Percentiles rank a stretch among this genome's conserved stretches.
These are phyloP conservation scores for Drosophila navojoa DNA, from an alignment of 1,140 invertebrate species.

Conservation along the genomic window DNA sequence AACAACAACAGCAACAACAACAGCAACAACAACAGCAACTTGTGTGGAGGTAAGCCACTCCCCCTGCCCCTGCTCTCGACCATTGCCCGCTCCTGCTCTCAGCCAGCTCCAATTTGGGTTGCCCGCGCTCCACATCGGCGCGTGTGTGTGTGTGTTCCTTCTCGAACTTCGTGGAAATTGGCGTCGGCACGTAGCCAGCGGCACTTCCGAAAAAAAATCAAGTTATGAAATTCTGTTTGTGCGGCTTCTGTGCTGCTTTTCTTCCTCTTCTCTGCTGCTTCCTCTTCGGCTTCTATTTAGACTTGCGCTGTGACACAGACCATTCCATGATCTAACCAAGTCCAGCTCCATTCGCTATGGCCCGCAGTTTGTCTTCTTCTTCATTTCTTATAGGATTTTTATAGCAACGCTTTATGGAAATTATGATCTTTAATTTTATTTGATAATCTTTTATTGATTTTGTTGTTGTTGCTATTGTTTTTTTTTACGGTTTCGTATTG, in stretches of 20 bases:
- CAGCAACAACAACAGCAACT: slow-evolving; percentile 25
- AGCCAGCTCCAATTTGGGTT: slow-evolving; percentile 3
- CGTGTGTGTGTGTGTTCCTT: not conserved
- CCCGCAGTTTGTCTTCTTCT: not conserved
- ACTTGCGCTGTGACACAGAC: slow-evolving; percentile 3
- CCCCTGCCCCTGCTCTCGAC: not conserved
- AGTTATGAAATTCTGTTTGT: slow-evolving; percentile 39
- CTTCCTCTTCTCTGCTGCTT: not conserved
- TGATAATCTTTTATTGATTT: not conserved
- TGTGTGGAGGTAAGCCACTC: slow-evolving; percentile 61
- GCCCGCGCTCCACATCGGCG: not conserved
- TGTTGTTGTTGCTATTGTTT: too few species aligned
- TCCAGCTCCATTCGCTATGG: not conserved
- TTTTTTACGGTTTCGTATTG: too few species aligned
- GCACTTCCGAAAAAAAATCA: slow-evolving; percentile 41
- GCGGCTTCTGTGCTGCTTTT: slow-evolving; percentile 33
- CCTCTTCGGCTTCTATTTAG: not conserved
- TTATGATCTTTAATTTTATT: not conserved
- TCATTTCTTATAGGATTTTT: not conserved
- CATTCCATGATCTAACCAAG: not conserved
- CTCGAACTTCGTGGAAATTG: slow-evolving; percentile 29
- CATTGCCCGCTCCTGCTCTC: not conserved
- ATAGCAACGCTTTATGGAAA: too few species aligned
- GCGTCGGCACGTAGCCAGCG: slow-evolving; percentile 38
- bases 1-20: not conserved